Evolutionary conservation across 2,888 invertebrate species (phyloP), one percentile per base, ranked within the genome.

Genomic region (Candidula unifasciata): DNA sequence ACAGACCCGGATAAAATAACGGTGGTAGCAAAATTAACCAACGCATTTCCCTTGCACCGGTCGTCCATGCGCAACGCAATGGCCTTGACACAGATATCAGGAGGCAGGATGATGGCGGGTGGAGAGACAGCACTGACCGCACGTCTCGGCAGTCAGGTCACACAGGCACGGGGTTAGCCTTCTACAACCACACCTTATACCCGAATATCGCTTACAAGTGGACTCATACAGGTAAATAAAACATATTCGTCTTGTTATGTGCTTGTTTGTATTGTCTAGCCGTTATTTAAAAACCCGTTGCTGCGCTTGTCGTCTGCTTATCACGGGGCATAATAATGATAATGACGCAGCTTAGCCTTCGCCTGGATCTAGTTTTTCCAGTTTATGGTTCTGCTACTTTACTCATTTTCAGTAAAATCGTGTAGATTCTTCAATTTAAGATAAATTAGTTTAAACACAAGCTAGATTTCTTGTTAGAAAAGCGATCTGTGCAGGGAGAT

Each of bases 101-200:
- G 76, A 66, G 52, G 64, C 64, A 66, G 60, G 74, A 76, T 82
- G 82, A 82, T 82, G 74, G 82, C 74, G 73, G 82, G 82, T 64
- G 76, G 74, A 66, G 76, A 82, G 82, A 82, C 82, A 82, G 76
- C 16, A 35, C 74, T 82, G 82, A 82, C 82, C 82, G 74, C 82
- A 66, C 73, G 76, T 74, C 82, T 64, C 76, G 44, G 74, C 82
- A 82, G 66, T 35, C 76, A 76, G 82, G 76, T 82, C 82, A 80
- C 68, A 35, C n/a, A 82, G 74, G 60, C 82, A 66, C 74, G 64
- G 66, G 76, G 74, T 82, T 82, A 82, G 76, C 76, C 60, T 66
- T 54, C 16, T 37, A 27, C 30, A 52, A 44, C 68, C 24, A 54
- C 80, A n/a, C 44, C 44, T 35, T 16, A 27, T 69, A 52, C 54